phyloP scores from a whole-genome alignment of 2,888 invertebrate species.

The Actias luna region DNA sequence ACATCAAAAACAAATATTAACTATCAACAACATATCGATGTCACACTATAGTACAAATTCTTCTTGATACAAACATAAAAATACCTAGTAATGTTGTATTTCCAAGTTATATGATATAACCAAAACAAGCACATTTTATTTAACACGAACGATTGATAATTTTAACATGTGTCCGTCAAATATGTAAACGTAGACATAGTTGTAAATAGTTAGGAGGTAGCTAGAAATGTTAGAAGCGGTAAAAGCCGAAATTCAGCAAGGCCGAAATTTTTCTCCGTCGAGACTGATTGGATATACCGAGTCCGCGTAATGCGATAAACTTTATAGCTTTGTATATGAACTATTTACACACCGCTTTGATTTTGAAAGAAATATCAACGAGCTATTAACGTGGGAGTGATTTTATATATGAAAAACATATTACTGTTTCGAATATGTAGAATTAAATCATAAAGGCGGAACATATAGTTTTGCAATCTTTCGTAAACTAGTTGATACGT shows the following conservation, averaged over 20 bases:
- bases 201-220: neutral
- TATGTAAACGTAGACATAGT: slow-evolving; percentile 4
- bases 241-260: slow-evolving; percentile 1
- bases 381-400: slow-evolving; percentile 5
- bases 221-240: slow-evolving; percentile 6
- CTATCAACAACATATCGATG: neutral
- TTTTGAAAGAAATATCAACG: slow-evolving; percentile 15
- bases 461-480: neutral
- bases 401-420: slow-evolving; percentile 14
- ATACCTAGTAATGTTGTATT: slow-evolving; percentile 18
- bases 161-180: slow-evolving; percentile 7
- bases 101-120: slow-evolving; percentile 16
- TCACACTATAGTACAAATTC: neutral
- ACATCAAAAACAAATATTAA: neutral
- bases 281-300: neutral
- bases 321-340: neutral
- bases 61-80: neutral
- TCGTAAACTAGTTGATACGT: neutral
- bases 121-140: slow-evolving; percentile 17
- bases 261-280: neutral
- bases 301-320: slow-evolving; percentile 8
- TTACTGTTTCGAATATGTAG: slow-evolving; percentile 4
- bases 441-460: neutral
- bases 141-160: slow-evolving; percentile 7
- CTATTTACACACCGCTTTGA: slow-evolving; percentile 12